Evolutionary conservation across 2,113 vertebrate genomes (phyloP).

Genomic region (Papio anubis): DNA sequence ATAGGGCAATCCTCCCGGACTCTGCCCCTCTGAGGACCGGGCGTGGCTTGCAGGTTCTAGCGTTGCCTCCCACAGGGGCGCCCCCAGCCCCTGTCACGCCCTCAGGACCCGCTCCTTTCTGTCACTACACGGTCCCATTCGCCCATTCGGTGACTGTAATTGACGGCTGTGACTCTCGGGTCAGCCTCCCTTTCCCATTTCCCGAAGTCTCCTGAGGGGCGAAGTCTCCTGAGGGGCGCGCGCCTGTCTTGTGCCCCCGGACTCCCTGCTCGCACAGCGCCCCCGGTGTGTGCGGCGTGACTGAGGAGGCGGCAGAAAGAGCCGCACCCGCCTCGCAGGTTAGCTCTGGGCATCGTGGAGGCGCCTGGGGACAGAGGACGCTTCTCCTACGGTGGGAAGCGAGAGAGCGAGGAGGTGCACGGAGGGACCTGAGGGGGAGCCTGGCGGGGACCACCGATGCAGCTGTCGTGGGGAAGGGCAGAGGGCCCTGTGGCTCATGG

Average conservation of each 20-base stretch:
- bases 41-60: not conserved
- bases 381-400: not conserved
- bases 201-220: not conserved
- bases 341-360: not conserved
- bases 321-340: fast-evolving
- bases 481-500: fast-evolving
- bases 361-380: not conserved
- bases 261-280: not conserved
- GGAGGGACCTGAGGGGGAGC: not conserved
- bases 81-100: too few relatives aligned
- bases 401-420: fast-evolving
- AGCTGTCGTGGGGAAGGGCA: not conserved
- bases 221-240: not conserved
- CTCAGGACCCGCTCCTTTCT: not conserved
- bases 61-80: not conserved
- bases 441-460: not conserved
- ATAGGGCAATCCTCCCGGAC: not conserved
- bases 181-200: not conserved
- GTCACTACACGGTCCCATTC: not conserved
- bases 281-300: not conserved
- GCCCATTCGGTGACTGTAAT: too few relatives aligned
- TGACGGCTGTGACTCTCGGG: too few relatives aligned
- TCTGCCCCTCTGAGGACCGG: not conserved
- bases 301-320: too few relatives aligned
- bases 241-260: fast-evolving